A percentile compares a stretch with the other conserved stretches of the same genome.
Conservation (phyloP, 2,888 invertebrate genomes). For the Tryphoninae sp. region DNA sequence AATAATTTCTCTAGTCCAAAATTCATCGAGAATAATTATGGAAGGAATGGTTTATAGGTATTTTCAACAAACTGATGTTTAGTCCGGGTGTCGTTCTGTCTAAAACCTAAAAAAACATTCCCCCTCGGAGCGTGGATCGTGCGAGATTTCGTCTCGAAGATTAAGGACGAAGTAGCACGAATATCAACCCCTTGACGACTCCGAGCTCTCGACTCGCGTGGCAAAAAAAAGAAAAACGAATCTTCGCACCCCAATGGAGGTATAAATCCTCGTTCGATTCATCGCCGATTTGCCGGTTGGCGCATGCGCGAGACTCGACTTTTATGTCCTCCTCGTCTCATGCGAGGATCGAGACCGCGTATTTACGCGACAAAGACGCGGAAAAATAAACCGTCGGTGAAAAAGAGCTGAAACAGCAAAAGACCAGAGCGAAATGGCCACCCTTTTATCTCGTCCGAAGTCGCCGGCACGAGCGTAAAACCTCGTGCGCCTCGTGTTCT, state of each 20-base stretch:
- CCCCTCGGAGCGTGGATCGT: conserved; percentile 54
- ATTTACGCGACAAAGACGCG: conserved; percentile 4
- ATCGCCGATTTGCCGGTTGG: conserved; percentile 43
- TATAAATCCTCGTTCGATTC: conserved; percentile 57
- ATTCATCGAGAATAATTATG: neutral
- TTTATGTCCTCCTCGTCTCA: conserved; percentile 6
- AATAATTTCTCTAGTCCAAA: neutral
- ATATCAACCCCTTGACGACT: conserved; percentile 44
- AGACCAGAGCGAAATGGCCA: conserved; percentile 22
- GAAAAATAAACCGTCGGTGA: conserved; percentile 9
- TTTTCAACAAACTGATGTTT: conserved; percentile 35
- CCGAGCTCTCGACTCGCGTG: conserved; percentile 18
- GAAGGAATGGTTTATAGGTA: conserved; percentile 31
- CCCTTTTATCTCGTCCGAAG: conserved; percentile 22
- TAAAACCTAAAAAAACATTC: conserved; percentile 30
- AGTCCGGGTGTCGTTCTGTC: conserved; percentile 2
- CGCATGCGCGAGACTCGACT: conserved; percentile 22
- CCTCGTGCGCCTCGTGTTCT: conserved; percentile 22
- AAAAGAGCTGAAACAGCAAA: conserved; percentile 12
- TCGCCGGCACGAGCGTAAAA: conserved; percentile 21
- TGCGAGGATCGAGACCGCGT: conserved; percentile 18
- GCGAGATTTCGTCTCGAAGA: conserved; percentile 31
- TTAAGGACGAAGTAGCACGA: conserved; percentile 35
- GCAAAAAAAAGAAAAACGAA: conserved; percentile 34
- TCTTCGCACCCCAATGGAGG: conserved; percentile 58